Evolutionary conservation across 2,888 invertebrate species (phyloP).

Genomic region (Hirtodrosophila alboralis): DNA sequence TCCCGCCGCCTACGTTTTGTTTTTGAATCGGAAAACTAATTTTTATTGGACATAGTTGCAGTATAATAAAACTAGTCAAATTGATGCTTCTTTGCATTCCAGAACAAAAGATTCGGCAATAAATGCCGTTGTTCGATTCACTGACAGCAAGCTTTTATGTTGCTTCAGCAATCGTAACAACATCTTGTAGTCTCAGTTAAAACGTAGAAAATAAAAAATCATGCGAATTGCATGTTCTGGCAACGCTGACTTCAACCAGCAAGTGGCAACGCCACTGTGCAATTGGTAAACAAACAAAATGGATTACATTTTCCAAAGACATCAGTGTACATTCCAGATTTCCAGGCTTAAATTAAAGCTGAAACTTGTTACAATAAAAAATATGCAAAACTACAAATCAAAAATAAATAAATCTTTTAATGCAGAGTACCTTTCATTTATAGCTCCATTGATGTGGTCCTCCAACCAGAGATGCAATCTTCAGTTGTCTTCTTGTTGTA

Average conservation of each 20-base stretch:
- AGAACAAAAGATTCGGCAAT: constrained; percentile 68
- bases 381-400: constrained; percentile 6
- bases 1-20: too few relatives aligned
- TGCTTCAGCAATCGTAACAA: constrained; percentile 47
- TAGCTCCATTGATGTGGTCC: background rate
- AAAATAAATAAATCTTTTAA: constrained; percentile 32
- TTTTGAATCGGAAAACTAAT: too few relatives aligned
- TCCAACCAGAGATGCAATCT: background rate
- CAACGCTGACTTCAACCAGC: background rate
- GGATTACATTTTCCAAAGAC: too few relatives aligned
- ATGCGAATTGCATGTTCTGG: constrained; percentile 1
- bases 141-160: constrained; percentile 64
- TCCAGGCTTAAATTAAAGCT: constrained; percentile 4
- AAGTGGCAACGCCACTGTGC: constrained; percentile 30
- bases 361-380: constrained; percentile 24
- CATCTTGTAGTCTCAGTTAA: constrained; percentile 50
- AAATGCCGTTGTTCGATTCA: constrained; percentile 64
- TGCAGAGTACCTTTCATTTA: constrained; percentile 33
- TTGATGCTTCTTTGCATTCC: too few relatives aligned
- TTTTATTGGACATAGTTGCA: too few relatives aligned
- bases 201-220: background rate
- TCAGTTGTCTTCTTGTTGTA: background rate
- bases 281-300: background rate
- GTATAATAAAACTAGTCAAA: too few relatives aligned
- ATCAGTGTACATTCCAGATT: background rate